Percentiles rank a stretch among this genome's conserved stretches.
These are phyloP conservation scores for fruit fly (Drosophila melanogaster) DNA, from an alignment of 1,140 invertebrate genomes.

Conservation along the genomic window DNA sequence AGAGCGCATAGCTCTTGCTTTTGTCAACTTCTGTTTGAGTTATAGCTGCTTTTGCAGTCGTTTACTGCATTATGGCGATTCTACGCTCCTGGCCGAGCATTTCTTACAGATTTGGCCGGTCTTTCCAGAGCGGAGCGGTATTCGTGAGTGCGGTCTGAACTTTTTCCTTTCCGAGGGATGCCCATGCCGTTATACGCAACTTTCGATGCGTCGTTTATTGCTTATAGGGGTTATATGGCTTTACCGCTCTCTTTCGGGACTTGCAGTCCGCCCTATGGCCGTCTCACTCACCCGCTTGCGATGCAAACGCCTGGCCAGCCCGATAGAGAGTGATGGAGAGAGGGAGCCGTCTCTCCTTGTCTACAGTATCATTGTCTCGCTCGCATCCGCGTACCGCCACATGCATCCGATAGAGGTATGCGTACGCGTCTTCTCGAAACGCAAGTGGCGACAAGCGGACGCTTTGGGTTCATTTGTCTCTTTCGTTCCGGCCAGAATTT, in stretches of 20 bases:
- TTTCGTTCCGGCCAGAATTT: slow-evolving; percentile 34
- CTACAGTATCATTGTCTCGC: slow-evolving; percentile 32
- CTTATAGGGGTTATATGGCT: slow-evolving; percentile 11
- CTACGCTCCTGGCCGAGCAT: background rate
- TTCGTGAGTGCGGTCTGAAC: slow-evolving; percentile 18
- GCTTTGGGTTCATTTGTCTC: slow-evolving; percentile 30
- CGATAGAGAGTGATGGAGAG: slow-evolving; percentile 34
- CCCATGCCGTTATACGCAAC: slow-evolving; percentile 22
- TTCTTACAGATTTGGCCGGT: background rate
- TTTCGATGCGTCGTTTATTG: background rate
- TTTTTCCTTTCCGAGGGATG: slow-evolving; percentile 4
- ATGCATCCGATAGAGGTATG: slow-evolving; percentile 57
- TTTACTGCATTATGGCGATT: background rate
- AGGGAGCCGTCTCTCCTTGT: slow-evolving; percentile 40
- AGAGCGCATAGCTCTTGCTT: background rate
- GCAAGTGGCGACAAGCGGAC: slow-evolving; percentile 48
- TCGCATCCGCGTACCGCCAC: slow-evolving; percentile 60
- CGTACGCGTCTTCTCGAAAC: slow-evolving; percentile 54
- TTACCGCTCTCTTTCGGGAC: slow-evolving; percentile 31
- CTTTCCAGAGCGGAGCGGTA: background rate
- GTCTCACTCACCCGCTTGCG: slow-evolving; percentile 41
- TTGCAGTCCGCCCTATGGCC: slow-evolving; percentile 29
- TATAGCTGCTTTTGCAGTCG: slow-evolving; percentile 13
- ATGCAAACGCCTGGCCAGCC: slow-evolving; percentile 45
- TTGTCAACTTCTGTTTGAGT: background rate